Evolutionary conservation across 2,888 invertebrate species (phyloP).

Genomic region (Scaptodrosophila latifasciaeformis): DNA sequence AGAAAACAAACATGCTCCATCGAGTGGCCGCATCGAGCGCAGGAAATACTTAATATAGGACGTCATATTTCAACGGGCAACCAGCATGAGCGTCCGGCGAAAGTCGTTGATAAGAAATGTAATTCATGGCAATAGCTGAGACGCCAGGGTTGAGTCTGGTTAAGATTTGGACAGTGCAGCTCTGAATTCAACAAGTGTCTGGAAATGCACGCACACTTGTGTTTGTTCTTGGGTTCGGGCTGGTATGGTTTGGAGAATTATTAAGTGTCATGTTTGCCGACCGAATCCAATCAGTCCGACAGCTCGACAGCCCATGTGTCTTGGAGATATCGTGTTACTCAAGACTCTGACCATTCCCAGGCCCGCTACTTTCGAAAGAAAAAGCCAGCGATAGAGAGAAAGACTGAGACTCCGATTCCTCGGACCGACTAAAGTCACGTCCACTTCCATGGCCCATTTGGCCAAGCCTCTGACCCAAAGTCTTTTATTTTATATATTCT

Average conservation of each 20-base stretch:
- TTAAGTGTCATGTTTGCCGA: constrained; percentile 58
- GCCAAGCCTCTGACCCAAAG: no score
- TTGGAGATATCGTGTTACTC: constrained; percentile 46
- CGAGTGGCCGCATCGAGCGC: constrained; percentile 29
- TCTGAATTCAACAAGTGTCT: constrained; percentile 2
- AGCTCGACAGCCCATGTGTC: background rate
- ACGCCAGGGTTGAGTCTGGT: background rate
- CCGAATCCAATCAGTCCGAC: constrained; percentile 40
- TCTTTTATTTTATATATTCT: no score
- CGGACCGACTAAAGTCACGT: constrained; percentile 30
- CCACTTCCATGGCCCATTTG: no score
- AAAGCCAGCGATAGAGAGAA: constrained; percentile 12
- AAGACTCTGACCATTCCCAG: constrained; percentile 34
- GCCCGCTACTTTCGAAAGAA: constrained; percentile 52
- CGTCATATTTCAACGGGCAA: constrained; percentile 31
- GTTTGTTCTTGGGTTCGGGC: constrained; percentile 26
- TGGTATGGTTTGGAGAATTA: constrained; percentile 35
- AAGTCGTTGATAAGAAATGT: constrained; percentile 31
- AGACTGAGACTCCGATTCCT: constrained; percentile 5
- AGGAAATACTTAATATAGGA: constrained; percentile 44
- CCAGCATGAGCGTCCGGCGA: constrained; percentile 12
- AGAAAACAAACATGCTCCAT: constrained; percentile 30
- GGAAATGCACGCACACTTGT: constrained; percentile 27
- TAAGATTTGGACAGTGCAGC: background rate
- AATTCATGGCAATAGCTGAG: background rate